Percentiles rank a stretch among this genome's conserved stretches.
These are phyloP conservation scores for Mystacides longicornis DNA, from an alignment of 2,888 invertebrate species.

Conservation along the genomic window DNA sequence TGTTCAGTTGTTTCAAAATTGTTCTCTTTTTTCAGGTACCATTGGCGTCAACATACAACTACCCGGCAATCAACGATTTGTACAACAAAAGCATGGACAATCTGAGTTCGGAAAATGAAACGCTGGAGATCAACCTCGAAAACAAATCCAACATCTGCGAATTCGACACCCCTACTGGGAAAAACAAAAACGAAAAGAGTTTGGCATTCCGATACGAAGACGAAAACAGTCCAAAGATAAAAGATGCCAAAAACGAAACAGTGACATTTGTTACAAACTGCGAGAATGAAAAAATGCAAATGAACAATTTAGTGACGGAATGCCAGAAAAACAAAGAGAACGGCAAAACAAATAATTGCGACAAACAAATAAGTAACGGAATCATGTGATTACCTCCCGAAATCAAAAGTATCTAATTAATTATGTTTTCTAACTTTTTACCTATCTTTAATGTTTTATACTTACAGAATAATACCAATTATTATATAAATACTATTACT, in stretches of 20 bases:
- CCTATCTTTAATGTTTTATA: too few species aligned
- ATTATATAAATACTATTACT: too few species aligned
- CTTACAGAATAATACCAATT: too few species aligned
- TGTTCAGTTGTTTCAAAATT: too few species aligned
- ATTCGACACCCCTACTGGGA: neutral
- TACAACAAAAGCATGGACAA: conserved; percentile 24
- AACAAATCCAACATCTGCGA: conserved; percentile 3
- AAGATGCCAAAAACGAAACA: neutral
- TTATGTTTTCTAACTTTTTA: too few species aligned
- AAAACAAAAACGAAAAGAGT: neutral
- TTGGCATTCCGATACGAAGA: neutral
- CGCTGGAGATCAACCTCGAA: conserved; percentile 22
- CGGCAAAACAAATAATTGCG: neutral
- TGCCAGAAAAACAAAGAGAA: neutral
- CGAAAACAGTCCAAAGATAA: neutral
- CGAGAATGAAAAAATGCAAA: neutral
- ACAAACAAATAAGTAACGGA: too few species aligned
- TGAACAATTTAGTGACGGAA: neutral
- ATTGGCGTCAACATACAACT: conserved; percentile 17
- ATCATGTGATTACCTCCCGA: too few species aligned
- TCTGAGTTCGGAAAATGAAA: conserved; percentile 26
- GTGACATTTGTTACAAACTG: neutral
- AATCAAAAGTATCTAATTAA: too few species aligned
- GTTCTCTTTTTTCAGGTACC: conserved; percentile 19
- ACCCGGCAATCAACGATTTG: conserved; percentile 21